Conservation (phyloP, 2,113 vertebrate genomes). For the Tylochromis polylepis region DNA sequence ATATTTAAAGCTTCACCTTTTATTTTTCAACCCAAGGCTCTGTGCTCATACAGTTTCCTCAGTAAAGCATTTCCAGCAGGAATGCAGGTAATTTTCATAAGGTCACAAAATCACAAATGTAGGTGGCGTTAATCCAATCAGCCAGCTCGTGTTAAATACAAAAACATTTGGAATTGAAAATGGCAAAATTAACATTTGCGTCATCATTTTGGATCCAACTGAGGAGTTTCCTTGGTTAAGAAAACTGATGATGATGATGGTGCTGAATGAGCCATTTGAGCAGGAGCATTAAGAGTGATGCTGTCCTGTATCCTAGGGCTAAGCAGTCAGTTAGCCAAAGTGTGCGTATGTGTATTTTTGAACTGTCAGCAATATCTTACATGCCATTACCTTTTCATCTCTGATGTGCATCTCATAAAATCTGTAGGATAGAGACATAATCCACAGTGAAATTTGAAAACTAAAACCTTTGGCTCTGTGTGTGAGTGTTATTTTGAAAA, state of each 20-base stretch:
- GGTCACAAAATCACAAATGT: neutral
- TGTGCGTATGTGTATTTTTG: neutral
- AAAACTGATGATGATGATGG: neutral
- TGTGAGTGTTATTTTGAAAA: neutral
- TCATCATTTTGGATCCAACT: neutral
- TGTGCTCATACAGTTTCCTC: neutral
- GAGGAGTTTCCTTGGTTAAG: neutral
- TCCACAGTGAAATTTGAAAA: neutral
- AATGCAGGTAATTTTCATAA: neutral
- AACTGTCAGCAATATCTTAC: neutral
- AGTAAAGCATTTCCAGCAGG: neutral
- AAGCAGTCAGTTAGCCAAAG: neutral
- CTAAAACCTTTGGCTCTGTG: neutral
- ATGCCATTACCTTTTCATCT: neutral
- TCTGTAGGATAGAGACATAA: neutral
- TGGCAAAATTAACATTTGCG: neutral
- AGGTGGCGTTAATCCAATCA: conserved; percentile 1
- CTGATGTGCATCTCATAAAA: neutral
- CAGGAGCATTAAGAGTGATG: neutral
- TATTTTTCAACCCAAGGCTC: neutral
- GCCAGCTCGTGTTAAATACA: neutral
- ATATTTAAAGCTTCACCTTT: neutral
- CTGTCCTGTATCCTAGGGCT: neutral
- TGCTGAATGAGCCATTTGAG: neutral
- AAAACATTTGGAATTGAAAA: neutral